Base-by-base conservation (phyloP, 2,888 invertebrate species). In the Apantesis nais region DNA sequence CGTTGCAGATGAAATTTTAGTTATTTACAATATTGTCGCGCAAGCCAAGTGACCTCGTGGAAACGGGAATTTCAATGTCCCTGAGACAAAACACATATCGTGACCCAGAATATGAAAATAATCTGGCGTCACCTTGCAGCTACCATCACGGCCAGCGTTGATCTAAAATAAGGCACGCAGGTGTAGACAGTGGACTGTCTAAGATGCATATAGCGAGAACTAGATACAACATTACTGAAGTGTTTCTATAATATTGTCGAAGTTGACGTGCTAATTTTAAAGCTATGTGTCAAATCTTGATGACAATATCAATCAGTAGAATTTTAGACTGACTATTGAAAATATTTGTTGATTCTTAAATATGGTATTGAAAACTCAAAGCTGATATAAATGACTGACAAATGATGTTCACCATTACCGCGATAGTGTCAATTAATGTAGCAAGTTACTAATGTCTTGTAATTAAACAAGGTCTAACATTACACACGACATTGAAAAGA, bases 101-200 rank as follows among this genome's bases (percentile, higher is more conserved):
- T 90, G 93, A 92, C 94, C 94, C 88, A 94, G 92, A 92, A 93
- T 92, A 89, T 93, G 89, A 93, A 93, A 93, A 94, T 94, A 94
- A 90, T 92, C 89, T 86, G 89, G 90, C 87, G 88, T 92, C 91
- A 93, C 93, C 94, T 94, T 92, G 93, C 88, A 83, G 79, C 85
- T 84, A 85, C 84, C 82, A 87, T 86, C 92, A 92, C 91, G 92
- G 92, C 85, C 92, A 88, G 85, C 82, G 84, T 86, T 76, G 85
- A 86, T 89, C 90, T 91, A 92, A 92, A 94, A 93, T 94, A 93
- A 92, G 87, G 85, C 77, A 83, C 88, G 90, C 93, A 94, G 94
- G 94, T 94, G 93, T 89, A 85, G 89, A 89, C 87, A 84, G 81
- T 78, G 80, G 80, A 82, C 77, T 83, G 85, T 80, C 87, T 84